Evolutionary conservation across 1,140 invertebrate species (phyloP).

Genomic region (Orius laevigatus): DNA sequence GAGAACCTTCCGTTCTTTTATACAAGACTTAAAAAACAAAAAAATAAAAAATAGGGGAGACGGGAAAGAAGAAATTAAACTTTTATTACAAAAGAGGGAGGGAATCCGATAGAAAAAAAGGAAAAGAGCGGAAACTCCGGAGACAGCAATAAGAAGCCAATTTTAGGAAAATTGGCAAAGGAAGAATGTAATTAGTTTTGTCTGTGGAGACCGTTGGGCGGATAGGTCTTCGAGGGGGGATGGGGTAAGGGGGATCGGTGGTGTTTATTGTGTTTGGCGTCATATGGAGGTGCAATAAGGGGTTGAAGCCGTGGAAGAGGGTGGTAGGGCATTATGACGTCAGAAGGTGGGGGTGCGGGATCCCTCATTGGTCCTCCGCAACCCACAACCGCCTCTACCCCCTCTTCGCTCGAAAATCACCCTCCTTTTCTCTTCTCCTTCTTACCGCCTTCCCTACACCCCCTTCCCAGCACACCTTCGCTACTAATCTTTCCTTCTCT

Average conservation of each 20-base stretch:
- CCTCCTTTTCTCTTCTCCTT: conserved; percentile 13
- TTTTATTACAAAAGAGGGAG: neutral
- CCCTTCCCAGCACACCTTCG: conserved; percentile 3
- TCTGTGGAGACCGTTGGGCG: neutral
- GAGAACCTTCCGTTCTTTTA: too few relatives aligned
- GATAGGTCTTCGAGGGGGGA: conserved; percentile 1
- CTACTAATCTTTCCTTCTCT: conserved; percentile 12
- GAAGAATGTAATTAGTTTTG: conserved; percentile 17
- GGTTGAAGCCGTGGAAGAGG: conserved; percentile 9
- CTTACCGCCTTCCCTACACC: conserved; percentile 6
- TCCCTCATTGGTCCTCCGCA: conserved; percentile 21
- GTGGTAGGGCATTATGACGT: conserved; percentile 17
- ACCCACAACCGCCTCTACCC: too few relatives aligned
- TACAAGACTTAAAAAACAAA: too few relatives aligned
- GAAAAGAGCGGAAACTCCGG: neutral
- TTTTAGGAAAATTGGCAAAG: conserved; percentile 16
- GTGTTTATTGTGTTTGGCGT: conserved; percentile 19
- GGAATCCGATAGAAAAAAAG: neutral
- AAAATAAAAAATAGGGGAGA: too few relatives aligned
- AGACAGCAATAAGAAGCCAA: conserved; percentile 15
- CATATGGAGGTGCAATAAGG: conserved; percentile 17
- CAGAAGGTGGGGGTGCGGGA: conserved; percentile 21
- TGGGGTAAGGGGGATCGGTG: conserved; percentile 6
- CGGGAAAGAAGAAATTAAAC: neutral
- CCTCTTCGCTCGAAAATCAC: neutral